Conservation (phyloP, 1,140 invertebrate species). For the Lucilia sericata region DNA sequence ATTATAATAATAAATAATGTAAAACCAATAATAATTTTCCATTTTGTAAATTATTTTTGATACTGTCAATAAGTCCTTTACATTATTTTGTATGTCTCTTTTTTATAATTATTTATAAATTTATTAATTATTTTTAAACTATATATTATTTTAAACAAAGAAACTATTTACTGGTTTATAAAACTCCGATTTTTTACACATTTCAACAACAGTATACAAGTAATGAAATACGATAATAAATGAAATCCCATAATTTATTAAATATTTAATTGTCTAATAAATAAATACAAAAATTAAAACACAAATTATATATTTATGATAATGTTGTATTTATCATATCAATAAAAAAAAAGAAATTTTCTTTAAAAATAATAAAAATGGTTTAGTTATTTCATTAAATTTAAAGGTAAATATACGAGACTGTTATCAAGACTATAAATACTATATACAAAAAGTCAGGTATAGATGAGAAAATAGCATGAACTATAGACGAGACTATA, state of each 20-base stretch:
- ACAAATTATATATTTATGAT: slow-evolving; percentile 5
- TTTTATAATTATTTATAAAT: background rate
- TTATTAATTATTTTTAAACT: background rate
- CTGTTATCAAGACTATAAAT: background rate
- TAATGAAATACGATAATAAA: background rate
- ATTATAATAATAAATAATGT: background rate
- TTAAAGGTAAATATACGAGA: no score
- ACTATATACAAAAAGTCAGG: no score
- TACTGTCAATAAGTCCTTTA: background rate
- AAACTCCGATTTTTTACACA: background rate
- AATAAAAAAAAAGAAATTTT: background rate
- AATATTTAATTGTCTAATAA: background rate
- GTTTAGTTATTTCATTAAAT: background rate
- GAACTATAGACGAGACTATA: no score
- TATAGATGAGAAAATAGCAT: no score
- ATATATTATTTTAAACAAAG: background rate
- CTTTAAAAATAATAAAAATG: background rate
- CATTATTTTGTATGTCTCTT: background rate
- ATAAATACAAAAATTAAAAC: background rate
- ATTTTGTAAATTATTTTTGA: slow-evolving; percentile 14
- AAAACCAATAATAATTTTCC: background rate
- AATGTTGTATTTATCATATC: slow-evolving; percentile 27
- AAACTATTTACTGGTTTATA: background rate
- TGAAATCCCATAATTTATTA: background rate
- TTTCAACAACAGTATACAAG: background rate